phyloP scores from a whole-genome alignment of 2,888 invertebrate genomes.

The Pycnomerus fuliginosus region DNA sequence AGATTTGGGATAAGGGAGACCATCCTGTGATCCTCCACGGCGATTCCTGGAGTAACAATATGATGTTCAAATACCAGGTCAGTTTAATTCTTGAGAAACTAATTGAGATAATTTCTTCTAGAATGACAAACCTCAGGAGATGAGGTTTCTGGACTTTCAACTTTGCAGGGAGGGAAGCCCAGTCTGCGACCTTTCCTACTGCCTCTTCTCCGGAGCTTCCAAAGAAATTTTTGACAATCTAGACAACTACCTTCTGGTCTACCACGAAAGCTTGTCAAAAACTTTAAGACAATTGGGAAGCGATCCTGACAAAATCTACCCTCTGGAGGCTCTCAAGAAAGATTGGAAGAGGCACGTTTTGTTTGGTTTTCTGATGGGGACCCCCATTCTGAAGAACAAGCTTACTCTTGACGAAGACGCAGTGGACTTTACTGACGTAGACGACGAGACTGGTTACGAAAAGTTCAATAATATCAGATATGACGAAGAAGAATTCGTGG shows the following conservation, averaged over 20 bases:
- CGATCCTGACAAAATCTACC: slow-evolving; percentile 25
- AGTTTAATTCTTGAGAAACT: too few relatives aligned
- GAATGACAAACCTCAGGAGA: too few relatives aligned
- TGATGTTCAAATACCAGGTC: slow-evolving; percentile 40
- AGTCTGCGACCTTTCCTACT: slow-evolving; percentile 37
- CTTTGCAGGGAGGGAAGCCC: slow-evolving; percentile 33
- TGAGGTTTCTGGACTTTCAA: slow-evolving; percentile 41
- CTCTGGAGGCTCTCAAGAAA: slow-evolving; percentile 28
- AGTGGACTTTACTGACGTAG: too few relatives aligned
- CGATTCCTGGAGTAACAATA: slow-evolving; percentile 39
- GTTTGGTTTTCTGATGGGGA: slow-evolving; percentile 31
- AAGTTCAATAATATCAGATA: too few relatives aligned
- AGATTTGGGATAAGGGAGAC: too few relatives aligned
- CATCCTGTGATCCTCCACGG: slow-evolving; percentile 36
- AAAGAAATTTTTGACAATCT: slow-evolving; percentile 29
- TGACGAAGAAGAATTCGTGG: too few relatives aligned
- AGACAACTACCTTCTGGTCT: slow-evolving; percentile 34
- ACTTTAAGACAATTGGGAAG: slow-evolving; percentile 30
- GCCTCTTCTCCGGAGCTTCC: slow-evolving; percentile 34
- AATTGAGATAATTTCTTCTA: too few relatives aligned
- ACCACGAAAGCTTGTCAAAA: slow-evolving; percentile 29
- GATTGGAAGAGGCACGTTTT: slow-evolving; percentile 35
- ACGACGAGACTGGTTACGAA: too few relatives aligned
- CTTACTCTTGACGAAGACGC: too few relatives aligned
- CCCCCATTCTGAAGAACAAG: slow-evolving; percentile 31